These are phyloP conservation scores for Austrofundulus limnaeus DNA, from an alignment of 2,113 vertebrate genomes.

Conservation along the genomic window DNA sequence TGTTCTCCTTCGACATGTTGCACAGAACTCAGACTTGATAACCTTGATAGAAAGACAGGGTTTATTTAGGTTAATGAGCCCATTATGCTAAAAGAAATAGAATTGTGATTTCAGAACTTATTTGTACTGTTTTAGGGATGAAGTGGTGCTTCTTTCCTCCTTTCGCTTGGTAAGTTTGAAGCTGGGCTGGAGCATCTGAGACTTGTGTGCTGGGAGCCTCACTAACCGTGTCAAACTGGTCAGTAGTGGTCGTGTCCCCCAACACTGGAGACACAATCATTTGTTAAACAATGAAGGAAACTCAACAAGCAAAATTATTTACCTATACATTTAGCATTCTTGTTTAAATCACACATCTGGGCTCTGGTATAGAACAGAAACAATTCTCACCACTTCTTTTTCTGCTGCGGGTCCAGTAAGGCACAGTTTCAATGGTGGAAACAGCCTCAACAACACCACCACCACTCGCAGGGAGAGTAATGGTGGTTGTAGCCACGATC, in stretches of 20 bases:
- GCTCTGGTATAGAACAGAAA: background rate
- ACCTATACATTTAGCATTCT: background rate
- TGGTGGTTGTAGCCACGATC: slow-evolving; percentile 89
- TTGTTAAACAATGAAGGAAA: background rate
- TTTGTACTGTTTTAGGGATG: slow-evolving; percentile 80
- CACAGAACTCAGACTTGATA: slow-evolving; percentile 90
- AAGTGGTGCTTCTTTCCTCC: slow-evolving; percentile 87
- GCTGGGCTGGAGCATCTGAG: slow-evolving; percentile 29
- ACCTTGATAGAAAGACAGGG: slow-evolving; percentile 74
- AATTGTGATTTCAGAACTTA: background rate
- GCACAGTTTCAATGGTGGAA: slow-evolving; percentile 89
- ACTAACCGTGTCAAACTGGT: slow-evolving; percentile 61
- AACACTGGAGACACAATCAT: slow-evolving; percentile 12
- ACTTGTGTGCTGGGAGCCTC: slow-evolving; percentile 72
- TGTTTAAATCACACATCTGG: background rate
- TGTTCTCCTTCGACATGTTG: slow-evolving; percentile 86
- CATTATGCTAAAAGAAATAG: background rate
- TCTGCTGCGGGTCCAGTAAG: slow-evolving; percentile 76
- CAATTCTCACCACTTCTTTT: slow-evolving; percentile 79
- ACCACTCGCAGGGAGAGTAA: slow-evolving; percentile 86
- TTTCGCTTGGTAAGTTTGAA: slow-evolving; percentile 71
- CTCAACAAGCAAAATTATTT: background rate
- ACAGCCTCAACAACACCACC: slow-evolving; percentile 88
- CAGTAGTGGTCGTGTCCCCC: slow-evolving; percentile 79
- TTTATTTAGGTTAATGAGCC: background rate